phyloP scores from a whole-genome alignment of 2,797 vertebrate genomes.

The Rhinogobio ventralis region DNA sequence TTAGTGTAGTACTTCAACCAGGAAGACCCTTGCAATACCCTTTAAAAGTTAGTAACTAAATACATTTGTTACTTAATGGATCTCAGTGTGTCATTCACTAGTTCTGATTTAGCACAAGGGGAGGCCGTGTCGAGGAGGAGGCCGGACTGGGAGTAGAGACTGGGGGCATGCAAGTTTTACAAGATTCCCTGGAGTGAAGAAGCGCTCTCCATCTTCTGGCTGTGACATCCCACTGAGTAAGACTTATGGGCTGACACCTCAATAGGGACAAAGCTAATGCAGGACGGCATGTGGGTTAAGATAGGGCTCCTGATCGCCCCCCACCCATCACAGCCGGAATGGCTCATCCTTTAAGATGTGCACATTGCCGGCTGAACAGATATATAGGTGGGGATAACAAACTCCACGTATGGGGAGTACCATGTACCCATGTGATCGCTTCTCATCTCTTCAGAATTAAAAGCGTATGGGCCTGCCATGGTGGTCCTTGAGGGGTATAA shows the following conservation, averaged over 20 bases:
- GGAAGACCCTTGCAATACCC: slow-evolving; percentile 47
- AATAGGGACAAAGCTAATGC: slow-evolving; percentile 59
- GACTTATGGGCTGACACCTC: slow-evolving; percentile 72
- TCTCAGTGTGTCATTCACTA: slow-evolving; percentile 64
- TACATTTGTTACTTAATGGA: slow-evolving; percentile 73
- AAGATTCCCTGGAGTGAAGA: slow-evolving; percentile 74
- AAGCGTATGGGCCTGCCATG: slow-evolving; percentile 87
- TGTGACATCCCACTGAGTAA: slow-evolving; percentile 62
- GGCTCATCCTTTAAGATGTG: slow-evolving; percentile 66
- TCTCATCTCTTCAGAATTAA: slow-evolving; percentile 89
- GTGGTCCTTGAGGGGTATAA: slow-evolving; percentile 85
- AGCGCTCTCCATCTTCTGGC: slow-evolving; percentile 67
- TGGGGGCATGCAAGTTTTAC: slow-evolving; percentile 76
- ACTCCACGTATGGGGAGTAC: slow-evolving; percentile 82
- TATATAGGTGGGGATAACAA: slow-evolving; percentile 81
- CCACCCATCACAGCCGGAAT: slow-evolving; percentile 71
- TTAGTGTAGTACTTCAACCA: slow-evolving; percentile 54
- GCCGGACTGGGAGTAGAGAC: slow-evolving; percentile 51
- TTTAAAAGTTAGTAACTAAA: slow-evolving; percentile 67
- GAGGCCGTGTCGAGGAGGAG: slow-evolving; percentile 51
- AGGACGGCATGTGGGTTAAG: slow-evolving; percentile 63
- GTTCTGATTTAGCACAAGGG: slow-evolving; percentile 67
- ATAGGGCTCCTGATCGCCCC: slow-evolving; percentile 64
- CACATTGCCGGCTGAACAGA: slow-evolving; percentile 67
- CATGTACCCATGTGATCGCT: slow-evolving; percentile 85